phyloP scores from a whole-genome alignment of 2,797 vertebrate genomes.

The Syngnathus rostellatus region DNA sequence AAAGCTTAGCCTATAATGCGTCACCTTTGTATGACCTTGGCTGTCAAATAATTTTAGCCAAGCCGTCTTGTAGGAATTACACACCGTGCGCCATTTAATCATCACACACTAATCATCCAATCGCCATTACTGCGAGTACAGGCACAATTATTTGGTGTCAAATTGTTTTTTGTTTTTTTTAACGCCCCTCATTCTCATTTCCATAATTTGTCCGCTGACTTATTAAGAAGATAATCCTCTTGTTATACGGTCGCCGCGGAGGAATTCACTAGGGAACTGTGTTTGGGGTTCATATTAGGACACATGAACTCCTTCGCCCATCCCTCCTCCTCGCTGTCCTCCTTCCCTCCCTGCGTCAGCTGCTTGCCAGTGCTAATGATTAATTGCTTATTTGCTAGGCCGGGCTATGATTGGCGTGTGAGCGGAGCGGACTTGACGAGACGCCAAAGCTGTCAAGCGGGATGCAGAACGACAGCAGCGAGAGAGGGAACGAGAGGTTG shows the following conservation, averaged over 20 bases:
- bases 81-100: slow-evolving; percentile 26
- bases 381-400: slow-evolving; percentile 61
- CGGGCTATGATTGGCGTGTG: slow-evolving; percentile 53
- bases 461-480: slow-evolving; percentile 10
- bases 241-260: slow-evolving; percentile 33
- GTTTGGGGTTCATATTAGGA: slow-evolving; percentile 32
- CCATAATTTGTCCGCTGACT: slow-evolving; percentile 56
- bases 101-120: slow-evolving; percentile 39
- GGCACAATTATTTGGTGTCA: slow-evolving; percentile 35
- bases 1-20: background rate
- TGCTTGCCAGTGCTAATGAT: slow-evolving; percentile 54
- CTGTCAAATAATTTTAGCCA: background rate
- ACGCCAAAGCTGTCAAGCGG: slow-evolving; percentile 53
- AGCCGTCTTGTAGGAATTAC: background rate
- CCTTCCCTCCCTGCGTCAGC: slow-evolving; percentile 9
- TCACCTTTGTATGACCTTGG: slow-evolving; percentile 5
- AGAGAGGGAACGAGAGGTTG: slow-evolving; percentile 2
- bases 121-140: slow-evolving; percentile 29
- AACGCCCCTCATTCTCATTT: slow-evolving; percentile 39
- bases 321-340: slow-evolving; percentile 1
- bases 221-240: slow-evolving; percentile 59
- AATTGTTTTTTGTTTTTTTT: slow-evolving; percentile 30
- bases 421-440: slow-evolving; percentile 52
- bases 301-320: slow-evolving; percentile 39
- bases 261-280: slow-evolving; percentile 37